Evolutionary conservation across 1,140 invertebrate species (phyloP).

Genomic region (Saccostrea echinata): DNA sequence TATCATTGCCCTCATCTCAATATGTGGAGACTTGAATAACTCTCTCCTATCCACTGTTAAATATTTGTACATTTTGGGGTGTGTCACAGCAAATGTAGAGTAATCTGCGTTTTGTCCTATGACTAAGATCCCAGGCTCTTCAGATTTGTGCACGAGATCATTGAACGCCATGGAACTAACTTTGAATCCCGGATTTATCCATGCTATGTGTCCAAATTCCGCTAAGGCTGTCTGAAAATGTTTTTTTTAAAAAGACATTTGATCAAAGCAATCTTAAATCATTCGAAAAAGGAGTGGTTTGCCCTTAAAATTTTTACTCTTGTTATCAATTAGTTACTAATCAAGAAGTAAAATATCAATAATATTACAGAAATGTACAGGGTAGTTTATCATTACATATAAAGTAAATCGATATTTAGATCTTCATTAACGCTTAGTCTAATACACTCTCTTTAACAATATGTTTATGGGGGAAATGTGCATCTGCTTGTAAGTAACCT

Average conservation of each 20-base stretch:
- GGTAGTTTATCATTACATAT: no score
- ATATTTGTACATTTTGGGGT: slow-evolving; percentile 63
- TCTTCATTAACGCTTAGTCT: no score
- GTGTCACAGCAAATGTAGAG: slow-evolving; percentile 63
- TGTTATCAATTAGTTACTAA: no score
- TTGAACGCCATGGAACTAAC: slow-evolving; percentile 44
- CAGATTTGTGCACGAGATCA: slow-evolving; percentile 22
- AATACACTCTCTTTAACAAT: no score
- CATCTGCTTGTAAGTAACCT: no score
- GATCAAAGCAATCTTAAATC: no score
- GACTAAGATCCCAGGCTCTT: slow-evolving; percentile 41
- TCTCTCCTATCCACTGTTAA: slow-evolving; percentile 56
- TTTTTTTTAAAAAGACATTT: background rate
- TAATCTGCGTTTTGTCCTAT: slow-evolving; percentile 40
- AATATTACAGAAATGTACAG: no score
- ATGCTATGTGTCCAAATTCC: slow-evolving; percentile 62
- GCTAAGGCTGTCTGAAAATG: slow-evolving; percentile 56
- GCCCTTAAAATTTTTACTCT: no score
- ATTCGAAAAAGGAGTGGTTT: no score
- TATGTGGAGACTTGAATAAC: slow-evolving; percentile 51
- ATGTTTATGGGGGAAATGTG: no score
- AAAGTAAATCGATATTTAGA: no score
- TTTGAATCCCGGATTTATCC: slow-evolving; percentile 62
- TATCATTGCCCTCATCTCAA: slow-evolving; percentile 55
- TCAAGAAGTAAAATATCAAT: no score